Conservation (phyloP, 2,113 vertebrate species). For the Phoenicopterus ruber region DNA sequence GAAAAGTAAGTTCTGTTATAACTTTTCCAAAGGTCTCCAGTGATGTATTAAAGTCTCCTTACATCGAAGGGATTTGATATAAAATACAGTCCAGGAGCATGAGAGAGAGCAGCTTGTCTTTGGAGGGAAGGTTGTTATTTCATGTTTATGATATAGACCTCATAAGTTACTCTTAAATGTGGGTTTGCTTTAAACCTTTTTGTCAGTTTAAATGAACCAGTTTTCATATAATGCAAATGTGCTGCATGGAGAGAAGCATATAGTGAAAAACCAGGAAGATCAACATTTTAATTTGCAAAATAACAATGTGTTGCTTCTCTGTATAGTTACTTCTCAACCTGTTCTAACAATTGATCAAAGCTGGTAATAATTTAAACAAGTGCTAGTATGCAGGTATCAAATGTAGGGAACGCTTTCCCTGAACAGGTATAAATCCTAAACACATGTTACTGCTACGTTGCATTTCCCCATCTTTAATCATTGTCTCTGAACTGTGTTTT, state of each 20-base stretch:
- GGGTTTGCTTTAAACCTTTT: constrained; percentile 13
- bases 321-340: neutral
- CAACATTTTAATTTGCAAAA: neutral
- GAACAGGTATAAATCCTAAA: constrained; percentile 46
- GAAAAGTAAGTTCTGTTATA: constrained; percentile 13
- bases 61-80: constrained; percentile 21
- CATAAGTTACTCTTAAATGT: constrained; percentile 50
- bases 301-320: neutral
- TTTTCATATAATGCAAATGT: neutral
- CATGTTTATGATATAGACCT: constrained; percentile 34
- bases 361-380: constrained; percentile 26
- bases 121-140: constrained; percentile 40
- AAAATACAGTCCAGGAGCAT: constrained; percentile 38
- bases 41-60: constrained; percentile 44
- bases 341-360: constrained; percentile 28
- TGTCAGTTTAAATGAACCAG: constrained; percentile 16
- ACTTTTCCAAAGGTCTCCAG: constrained; percentile 26
- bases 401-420: neutral
- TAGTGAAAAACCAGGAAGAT: neutral
- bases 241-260: neutral
- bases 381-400: neutral
- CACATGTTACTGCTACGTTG: neutral
- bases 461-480: constrained; percentile 40
- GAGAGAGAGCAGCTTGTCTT: constrained; percentile 42
- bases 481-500: constrained; percentile 38